A percentile compares a stretch with the other conserved stretches of the same genome.
Conservation (phyloP, 2,797 vertebrate genomes). For the Podarcis lilfordi region DNA sequence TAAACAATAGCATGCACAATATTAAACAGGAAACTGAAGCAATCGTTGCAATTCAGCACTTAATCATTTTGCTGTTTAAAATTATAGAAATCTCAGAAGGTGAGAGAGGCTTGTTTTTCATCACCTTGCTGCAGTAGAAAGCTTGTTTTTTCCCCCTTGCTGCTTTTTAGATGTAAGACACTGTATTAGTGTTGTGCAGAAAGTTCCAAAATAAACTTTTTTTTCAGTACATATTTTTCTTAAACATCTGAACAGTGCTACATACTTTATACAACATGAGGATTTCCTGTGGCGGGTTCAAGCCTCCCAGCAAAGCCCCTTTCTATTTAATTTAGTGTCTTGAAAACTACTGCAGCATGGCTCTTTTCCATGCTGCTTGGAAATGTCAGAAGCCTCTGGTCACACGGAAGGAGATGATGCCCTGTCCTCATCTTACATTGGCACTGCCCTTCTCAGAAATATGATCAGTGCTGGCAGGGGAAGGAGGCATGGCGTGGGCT, state of each 20-base stretch:
- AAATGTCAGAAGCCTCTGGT: not conserved
- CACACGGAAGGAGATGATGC: not conserved
- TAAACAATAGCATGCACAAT: constrained; percentile 45
- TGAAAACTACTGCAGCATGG: not conserved
- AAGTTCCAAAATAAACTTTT: too few relatives aligned
- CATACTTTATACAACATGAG: not conserved
- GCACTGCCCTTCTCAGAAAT: not conserved
- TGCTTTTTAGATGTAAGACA: not conserved
- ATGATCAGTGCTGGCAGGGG: not conserved
- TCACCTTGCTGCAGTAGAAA: not conserved
- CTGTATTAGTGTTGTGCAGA: not conserved
- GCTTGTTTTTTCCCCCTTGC: not conserved
- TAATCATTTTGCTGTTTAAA: not conserved
- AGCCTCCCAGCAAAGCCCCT: not conserved
- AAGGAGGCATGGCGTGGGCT: not conserved
- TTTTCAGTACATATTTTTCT: not conserved
- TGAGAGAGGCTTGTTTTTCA: not conserved
- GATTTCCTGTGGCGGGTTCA: not conserved
- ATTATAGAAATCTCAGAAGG: not conserved
- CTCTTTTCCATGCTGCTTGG: not conserved
- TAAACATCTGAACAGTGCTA: not conserved
- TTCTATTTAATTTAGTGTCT: not conserved
- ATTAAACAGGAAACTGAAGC: constrained; percentile 65
- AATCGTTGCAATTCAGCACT: constrained; percentile 30
- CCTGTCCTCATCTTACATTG: not conserved